A percentile compares a stretch with the other conserved stretches of the same genome.
Evolutionary conservation across 2,888 invertebrate genomes (phyloP).

Genomic region (Standfussiana lucernea): DNA sequence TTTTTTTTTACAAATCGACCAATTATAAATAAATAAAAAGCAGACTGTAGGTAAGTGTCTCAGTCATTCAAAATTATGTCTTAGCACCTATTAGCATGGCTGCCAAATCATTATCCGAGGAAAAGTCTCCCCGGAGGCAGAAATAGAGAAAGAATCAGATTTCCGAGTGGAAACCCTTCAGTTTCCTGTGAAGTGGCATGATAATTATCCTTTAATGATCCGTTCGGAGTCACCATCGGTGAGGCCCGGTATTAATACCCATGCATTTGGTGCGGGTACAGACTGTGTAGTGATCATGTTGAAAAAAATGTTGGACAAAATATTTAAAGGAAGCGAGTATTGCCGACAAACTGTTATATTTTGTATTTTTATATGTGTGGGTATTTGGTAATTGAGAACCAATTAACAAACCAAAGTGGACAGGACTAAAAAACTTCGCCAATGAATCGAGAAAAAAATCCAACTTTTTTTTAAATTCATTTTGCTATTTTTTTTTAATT

Average conservation of each 20-base stretch:
- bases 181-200: constrained; percentile 85
- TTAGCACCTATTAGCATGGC: constrained; percentile 45
- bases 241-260: constrained; percentile 83
- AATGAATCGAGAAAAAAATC: background rate
- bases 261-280: constrained; percentile 83
- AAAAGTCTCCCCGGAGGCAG: constrained; percentile 73
- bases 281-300: constrained; percentile 59
- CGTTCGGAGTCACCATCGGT: constrained; percentile 85
- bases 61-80: constrained; percentile 40
- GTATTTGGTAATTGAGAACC: too few relatives aligned
- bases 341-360: too few relatives aligned
- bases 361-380: too few relatives aligned
- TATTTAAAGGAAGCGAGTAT: background rate
- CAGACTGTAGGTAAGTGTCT: constrained; percentile 5
- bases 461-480: too few relatives aligned
- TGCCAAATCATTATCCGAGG: constrained; percentile 54
- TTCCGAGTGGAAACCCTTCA: constrained; percentile 85
- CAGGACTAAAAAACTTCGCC: background rate
- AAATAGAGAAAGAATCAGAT: constrained; percentile 86
- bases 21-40: background rate
- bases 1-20: background rate
- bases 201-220: constrained; percentile 89
- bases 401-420: too few relatives aligned
- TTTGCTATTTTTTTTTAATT: too few relatives aligned
- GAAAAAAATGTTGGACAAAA: background rate